phyloP scores from a whole-genome alignment of 2,888 invertebrate species.

The Dryococelus australis region DNA sequence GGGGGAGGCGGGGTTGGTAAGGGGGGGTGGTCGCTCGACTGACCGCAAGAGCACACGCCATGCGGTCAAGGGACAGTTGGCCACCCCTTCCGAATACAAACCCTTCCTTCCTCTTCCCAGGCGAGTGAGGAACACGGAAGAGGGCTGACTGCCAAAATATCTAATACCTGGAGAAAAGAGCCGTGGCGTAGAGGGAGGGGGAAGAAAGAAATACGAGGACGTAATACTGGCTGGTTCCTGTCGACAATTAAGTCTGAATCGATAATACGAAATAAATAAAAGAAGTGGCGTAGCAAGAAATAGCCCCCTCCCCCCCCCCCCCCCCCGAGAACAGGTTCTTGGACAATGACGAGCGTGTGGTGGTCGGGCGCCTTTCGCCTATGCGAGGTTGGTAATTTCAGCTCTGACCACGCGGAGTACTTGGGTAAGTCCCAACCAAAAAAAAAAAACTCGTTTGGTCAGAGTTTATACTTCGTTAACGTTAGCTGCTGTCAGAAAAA shows the following conservation, averaged over 20 bases:
- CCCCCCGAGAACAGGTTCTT: background rate
- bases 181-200: too few species aligned
- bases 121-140: background rate
- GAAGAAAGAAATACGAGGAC: background rate
- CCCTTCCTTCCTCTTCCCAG: background rate
- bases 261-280: background rate
- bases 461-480: too few species aligned
- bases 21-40: background rate
- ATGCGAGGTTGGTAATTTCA: background rate
- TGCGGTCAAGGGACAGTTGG: conserved; percentile 16
- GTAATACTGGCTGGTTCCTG: background rate
- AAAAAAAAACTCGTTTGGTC: too few species aligned
- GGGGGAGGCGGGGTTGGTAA: background rate
- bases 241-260: background rate
- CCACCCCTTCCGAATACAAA: background rate
- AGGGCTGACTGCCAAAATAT: background rate
- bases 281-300: background rate
- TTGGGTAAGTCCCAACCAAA: too few species aligned
- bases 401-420: too few species aligned
- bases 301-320: too few species aligned
- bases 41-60: background rate
- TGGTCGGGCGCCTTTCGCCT: background rate
- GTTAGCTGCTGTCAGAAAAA: too few species aligned
- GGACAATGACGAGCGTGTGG: background rate
- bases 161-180: background rate